Evolutionary conservation across 1,140 invertebrate species (phyloP), one percentile per base, ranked within the genome.

Genomic region (Pachyrhynchus sulphureomaculatus): DNA sequence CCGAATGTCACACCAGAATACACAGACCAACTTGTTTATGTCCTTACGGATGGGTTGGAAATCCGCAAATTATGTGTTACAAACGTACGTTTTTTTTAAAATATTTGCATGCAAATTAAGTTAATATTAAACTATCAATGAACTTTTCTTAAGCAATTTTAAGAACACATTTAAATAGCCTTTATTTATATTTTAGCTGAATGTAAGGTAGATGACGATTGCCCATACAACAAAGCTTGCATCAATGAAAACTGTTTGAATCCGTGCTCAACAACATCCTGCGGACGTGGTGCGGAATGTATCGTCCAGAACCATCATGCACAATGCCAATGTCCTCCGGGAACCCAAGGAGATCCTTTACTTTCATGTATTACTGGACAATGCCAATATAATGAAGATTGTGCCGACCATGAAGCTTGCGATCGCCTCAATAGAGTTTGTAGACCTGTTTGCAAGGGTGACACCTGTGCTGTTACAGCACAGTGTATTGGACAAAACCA

Each of bases 351-450:
- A 20, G 86, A 93, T 75, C 87, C 92, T 2, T 81, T 84, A 42
- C 76, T 90, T 0, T 85, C 88, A n/a, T 94, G 92, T 71, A 86
- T 94, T 32, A 84, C 86, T 8, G 89, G 89, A 2, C 83, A 88
- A 29, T 95, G 93, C 69, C 89, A 90, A 67, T 92, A 91, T 68
- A 92, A 95, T 71, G 90, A 93, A 71, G 92, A 95, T 65, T 96
- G 93, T 69, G 88, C 89, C 4, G 86, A 90, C 72, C 84, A 91
- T 57, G 91, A 95, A 76, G 84, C 89, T 20, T 95, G 92, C 72
- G 91, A 95, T 68, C 80, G 89, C 47, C 76, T 92, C 2, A 95
- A 93, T 71, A 82, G 90, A 64, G 84, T 92, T 3, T 95, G 93
- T 72, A 82, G 89, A 71, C 87, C 86, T 0, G 91, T 90, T 20